Conservation (phyloP, 2,113 vertebrate species). For the human (Homo sapiens) region DNA sequence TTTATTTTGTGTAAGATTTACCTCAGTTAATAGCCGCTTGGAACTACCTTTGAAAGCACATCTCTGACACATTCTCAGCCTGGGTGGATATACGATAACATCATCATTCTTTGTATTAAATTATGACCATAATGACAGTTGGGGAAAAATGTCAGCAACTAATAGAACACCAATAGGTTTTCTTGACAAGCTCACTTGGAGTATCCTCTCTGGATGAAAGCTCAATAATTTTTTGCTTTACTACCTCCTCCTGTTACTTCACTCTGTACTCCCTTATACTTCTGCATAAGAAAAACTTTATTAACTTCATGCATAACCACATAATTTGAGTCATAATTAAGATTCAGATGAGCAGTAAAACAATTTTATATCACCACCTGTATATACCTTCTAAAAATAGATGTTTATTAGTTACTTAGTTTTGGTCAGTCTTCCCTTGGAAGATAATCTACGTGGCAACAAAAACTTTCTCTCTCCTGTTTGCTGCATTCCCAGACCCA, state of each 20-base stretch:
- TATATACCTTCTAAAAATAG: background rate
- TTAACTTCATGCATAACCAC: background rate
- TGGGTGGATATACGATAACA: background rate
- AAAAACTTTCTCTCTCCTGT: background rate
- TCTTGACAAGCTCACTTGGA: background rate
- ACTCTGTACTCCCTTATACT: background rate
- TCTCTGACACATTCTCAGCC: background rate
- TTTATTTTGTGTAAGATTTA: background rate
- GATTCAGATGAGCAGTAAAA: background rate
- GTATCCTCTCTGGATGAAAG: background rate
- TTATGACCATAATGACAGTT: background rate
- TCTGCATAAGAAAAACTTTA: background rate
- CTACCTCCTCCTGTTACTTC: background rate
- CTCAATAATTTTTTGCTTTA: background rate
- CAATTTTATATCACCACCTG: background rate
- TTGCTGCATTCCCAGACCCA: background rate
- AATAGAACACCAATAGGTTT: background rate
- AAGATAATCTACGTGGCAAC: background rate
- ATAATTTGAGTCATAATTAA: background rate
- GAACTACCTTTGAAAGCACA: conserved; percentile 2
- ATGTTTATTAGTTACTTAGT: conserved; percentile 40
- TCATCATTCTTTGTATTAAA: background rate
- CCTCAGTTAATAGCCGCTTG: background rate
- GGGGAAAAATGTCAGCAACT: background rate
- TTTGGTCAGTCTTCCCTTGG: background rate